Base-by-base conservation (phyloP, 2,797 vertebrate genomes). In the Coregonus ussuriensis region DNA sequence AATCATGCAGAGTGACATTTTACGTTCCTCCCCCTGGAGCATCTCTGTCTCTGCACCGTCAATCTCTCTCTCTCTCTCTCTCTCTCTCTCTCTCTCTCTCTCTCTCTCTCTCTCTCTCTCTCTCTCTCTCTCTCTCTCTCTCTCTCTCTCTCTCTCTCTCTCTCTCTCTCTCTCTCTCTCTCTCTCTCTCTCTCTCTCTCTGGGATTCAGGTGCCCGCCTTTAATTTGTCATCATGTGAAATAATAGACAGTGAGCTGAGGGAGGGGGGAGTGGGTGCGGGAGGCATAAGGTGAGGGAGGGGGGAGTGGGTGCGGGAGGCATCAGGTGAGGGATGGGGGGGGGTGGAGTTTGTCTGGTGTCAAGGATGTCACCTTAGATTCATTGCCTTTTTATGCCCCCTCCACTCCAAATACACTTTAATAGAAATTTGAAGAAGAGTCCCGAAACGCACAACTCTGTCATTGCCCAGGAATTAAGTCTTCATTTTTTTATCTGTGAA, bases 331-430 rank as follows among this genome's bases (percentile, higher is more conserved):
- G 52, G 66, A 16, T 6, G 35, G 29, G 76, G 71, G 77, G 81
- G 62, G 78, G 84, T 25, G 25, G 25, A 25, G 25, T 25, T 25
- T 25, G 25, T 25, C 25, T 25, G 25, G 25, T 25, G 25, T 21
- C 83, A 88, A 85, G 87, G 87, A 83, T 83, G 79, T 87, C 80
- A 82, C 82, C 82, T 82, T 73, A 76, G 25, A 87, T 85, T 74
- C 62, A 59, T 31, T 71, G 62, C 16, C 18, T 74, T 83, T 77
- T 77, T 84, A 77, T 82, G 78, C 81, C 74, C 71, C 75, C 70
- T 88, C 69, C 73, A 71, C 69, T 82, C 65, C 18, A 77, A 81
- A 89, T 84, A 82, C 82, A 84, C 62, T 82, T 79, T 77, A 87
- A 86, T 79, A 71, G 74, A 81, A 79, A 82, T 86, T 87, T 76